These are phyloP conservation scores for Equus quagga DNA, from an alignment of 2,113 vertebrate genomes.

Conservation along the genomic window DNA sequence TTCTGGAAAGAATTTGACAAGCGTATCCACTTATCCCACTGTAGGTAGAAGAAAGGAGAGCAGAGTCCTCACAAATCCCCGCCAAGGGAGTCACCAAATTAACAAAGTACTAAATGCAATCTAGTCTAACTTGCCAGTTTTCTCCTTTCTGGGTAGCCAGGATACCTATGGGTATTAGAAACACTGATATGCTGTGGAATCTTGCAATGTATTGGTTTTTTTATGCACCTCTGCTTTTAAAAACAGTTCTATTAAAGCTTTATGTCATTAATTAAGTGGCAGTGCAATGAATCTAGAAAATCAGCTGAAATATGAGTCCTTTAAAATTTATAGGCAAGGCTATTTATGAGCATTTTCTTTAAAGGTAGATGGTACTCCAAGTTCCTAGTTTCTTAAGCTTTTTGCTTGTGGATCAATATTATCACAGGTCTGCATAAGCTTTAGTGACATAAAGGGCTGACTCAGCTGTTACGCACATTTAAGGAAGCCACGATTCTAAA, in stretches of 20 bases:
- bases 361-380: constrained; percentile 38
- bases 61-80: background rate
- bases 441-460: constrained; percentile 59
- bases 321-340: constrained; percentile 55
- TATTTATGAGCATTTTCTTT: constrained; percentile 55
- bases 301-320: constrained; percentile 21
- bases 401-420: constrained; percentile 69
- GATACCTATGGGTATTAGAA: background rate
- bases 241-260: constrained; percentile 25
- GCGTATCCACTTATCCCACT: background rate
- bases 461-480: constrained; percentile 56
- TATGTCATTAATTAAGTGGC: constrained; percentile 39
- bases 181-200: background rate
- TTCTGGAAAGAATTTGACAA: constrained; percentile 4
- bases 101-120: background rate
- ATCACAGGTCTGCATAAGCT: constrained; percentile 39
- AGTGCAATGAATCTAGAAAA: constrained; percentile 50
- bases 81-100: background rate
- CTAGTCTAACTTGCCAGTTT: background rate
- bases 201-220: background rate
- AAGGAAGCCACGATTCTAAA: constrained; percentile 49
- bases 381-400: constrained; percentile 53
- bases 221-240: constrained; percentile 5
- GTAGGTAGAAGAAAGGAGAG: background rate
- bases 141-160: background rate